Conservation (phyloP, 2,113 vertebrate genomes). For the Talpa occidentalis region DNA sequence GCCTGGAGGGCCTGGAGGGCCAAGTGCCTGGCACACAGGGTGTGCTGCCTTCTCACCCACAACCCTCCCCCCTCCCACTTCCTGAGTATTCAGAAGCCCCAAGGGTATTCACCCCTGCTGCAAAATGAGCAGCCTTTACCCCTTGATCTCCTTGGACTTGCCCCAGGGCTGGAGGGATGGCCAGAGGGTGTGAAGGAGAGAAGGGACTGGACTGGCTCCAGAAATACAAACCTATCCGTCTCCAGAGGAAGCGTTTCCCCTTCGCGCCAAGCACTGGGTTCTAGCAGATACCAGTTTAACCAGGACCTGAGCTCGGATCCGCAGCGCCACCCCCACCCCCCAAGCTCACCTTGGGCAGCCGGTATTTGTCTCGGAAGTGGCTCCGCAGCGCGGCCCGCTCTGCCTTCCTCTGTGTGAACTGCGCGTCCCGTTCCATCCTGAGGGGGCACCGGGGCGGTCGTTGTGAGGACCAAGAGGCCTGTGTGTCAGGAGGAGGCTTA, state of each 20-base stretch:
- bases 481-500: not conserved
- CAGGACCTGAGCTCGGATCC: not conserved
- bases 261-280: not conserved
- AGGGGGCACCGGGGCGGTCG: not conserved
- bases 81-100: not conserved
- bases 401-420: constrained; percentile 96
- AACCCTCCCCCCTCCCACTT: not conserved
- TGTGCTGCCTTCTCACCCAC: not conserved
- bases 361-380: constrained; percentile 97
- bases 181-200: not conserved
- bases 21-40: not conserved
- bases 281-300: not conserved
- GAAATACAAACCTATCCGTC: not conserved
- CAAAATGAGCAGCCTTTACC: not conserved
- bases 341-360: constrained; percentile 93
- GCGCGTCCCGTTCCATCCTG: constrained; percentile 96
- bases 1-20: not conserved
- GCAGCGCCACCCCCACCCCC: not conserved
- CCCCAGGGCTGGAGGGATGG: not conserved
- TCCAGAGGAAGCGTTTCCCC: not conserved
- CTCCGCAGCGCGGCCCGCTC: constrained; percentile 95
- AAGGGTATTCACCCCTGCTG: not conserved
- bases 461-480: not conserved
- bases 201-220: not conserved
- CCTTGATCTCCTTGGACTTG: not conserved